phyloP scores from a whole-genome alignment of 2,113 vertebrate species.

The Syrmaticus mikado region DNA sequence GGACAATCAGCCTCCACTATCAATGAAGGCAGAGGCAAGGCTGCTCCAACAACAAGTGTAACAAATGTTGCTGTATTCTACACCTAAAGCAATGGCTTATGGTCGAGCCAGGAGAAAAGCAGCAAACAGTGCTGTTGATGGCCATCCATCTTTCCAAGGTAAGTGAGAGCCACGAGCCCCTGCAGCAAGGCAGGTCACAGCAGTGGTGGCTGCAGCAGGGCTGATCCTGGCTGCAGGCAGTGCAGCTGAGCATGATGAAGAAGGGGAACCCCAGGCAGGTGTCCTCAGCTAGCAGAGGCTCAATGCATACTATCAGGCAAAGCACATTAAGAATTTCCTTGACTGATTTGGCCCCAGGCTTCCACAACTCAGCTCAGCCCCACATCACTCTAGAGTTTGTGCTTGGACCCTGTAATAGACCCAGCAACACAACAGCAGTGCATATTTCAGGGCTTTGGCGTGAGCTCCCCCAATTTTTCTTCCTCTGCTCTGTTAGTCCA shows the following conservation, averaged over 20 bases:
- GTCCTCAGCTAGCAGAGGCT: background rate
- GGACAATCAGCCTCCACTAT: background rate
- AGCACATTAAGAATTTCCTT: background rate
- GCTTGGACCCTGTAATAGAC: background rate
- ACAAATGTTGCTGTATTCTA: background rate
- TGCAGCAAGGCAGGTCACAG: background rate
- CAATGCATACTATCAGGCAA: accelerated
- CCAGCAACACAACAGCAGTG: accelerated
- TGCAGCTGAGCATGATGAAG: background rate
- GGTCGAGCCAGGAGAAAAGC: background rate
- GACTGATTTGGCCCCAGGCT: background rate
- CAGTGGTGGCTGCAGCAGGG: background rate
- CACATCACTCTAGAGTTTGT: background rate
- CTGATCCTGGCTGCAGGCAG: background rate
- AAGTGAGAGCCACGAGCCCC: background rate
- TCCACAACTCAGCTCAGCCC: background rate
- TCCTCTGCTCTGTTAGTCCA: background rate
- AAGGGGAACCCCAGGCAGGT: background rate
- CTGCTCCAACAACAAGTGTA: background rate
- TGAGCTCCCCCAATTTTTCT: background rate
- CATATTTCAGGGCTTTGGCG: background rate
- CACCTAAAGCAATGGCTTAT: background rate
- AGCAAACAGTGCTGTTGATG: accelerated
- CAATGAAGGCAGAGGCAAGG: background rate
- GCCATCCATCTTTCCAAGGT: background rate